Conservation (phyloP, 2,888 invertebrate species). For the Euclidia mi region DNA sequence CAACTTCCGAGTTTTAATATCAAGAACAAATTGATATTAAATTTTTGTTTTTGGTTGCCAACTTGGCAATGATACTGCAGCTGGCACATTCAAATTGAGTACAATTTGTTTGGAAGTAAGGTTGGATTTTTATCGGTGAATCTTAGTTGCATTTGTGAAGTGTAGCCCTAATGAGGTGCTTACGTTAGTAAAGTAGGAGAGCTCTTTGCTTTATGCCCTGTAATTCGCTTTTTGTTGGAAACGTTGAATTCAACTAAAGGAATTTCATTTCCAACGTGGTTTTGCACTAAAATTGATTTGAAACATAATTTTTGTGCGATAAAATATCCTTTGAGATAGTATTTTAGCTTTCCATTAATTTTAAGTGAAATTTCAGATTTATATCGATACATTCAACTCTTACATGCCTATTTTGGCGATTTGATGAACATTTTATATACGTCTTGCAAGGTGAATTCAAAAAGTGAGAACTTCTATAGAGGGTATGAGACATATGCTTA, state of each 20-base stretch:
- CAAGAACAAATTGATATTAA: conserved; percentile 35
- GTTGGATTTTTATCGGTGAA: conserved; percentile 16
- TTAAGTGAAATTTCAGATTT: too few species aligned
- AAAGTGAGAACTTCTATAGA: too few species aligned
- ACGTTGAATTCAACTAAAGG: conserved; percentile 42
- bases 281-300: conserved; percentile 36
- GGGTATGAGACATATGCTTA: too few species aligned
- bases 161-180: conserved; percentile 60
- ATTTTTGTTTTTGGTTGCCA: conserved; percentile 24
- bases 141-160: conserved; percentile 28
- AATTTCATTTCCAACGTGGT: conserved; percentile 43
- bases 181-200: conserved; percentile 47
- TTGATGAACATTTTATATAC: too few species aligned
- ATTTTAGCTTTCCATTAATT: too few species aligned
- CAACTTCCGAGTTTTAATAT: conserved; percentile 1
- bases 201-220: conserved; percentile 53
- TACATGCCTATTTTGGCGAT: too few species aligned
- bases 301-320: conserved; percentile 27
- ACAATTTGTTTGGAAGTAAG: not conserved
- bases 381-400: too few species aligned
- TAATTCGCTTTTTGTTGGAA: conserved; percentile 57
- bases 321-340: too few species aligned
- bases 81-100: conserved; percentile 17
- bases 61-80: conserved; percentile 24
- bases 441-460: too few species aligned